Base-by-base conservation (phyloP, 2,888 invertebrate species). In the Arenicola marina region DNA sequence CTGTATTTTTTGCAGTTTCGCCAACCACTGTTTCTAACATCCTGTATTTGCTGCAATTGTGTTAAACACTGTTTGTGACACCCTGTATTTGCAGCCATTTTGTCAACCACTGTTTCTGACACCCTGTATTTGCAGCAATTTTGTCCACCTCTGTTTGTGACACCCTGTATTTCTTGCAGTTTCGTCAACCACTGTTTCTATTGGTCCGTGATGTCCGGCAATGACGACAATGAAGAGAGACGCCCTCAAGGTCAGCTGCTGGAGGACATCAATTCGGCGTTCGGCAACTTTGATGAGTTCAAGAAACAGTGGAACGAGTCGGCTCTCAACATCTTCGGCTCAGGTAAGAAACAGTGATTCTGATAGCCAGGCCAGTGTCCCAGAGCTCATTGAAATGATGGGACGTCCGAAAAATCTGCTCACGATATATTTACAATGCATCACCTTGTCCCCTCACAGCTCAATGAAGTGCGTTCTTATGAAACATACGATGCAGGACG, bases 21-120 rank as follows among this genome's bases (percentile, higher is more conserved):
- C 78, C 3, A 79, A 79, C 63, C 79, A 79, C 56, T 73, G 73
- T 44, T 57, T 79, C 4, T 78, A 77, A n/a, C n/a, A n/a, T n/a
- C n/a, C n/a, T n/a, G n/a, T n/a, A n/a, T n/a, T n/a, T n/a, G n/a
- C n/a, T n/a, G n/a, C n/a, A n/a, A n/a, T n/a, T n/a, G n/a, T n/a
- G n/a, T n/a, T n/a, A n/a, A n/a, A n/a, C n/a, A n/a, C n/a, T n/a
- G n/a, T n/a, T n/a, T 44, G 24, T 56, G 7, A 28, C 15, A 55
- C 18, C 15, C 26, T 11, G 4, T 11, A n/a, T 57, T 11, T 56
- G 21, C 61, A 66, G 24, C 62, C 78, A 78, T 4, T 75, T 69
- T 66, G 67, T 79, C 3, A 79, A 79, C 63, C 79, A 79, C 56
- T 73, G 73, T 44, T 57, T 79, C 4, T 78, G 76, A n/a, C n/a